These are phyloP conservation scores for Drosophila littoralis DNA, from an alignment of 1,140 invertebrate species.

Conservation along the genomic window DNA sequence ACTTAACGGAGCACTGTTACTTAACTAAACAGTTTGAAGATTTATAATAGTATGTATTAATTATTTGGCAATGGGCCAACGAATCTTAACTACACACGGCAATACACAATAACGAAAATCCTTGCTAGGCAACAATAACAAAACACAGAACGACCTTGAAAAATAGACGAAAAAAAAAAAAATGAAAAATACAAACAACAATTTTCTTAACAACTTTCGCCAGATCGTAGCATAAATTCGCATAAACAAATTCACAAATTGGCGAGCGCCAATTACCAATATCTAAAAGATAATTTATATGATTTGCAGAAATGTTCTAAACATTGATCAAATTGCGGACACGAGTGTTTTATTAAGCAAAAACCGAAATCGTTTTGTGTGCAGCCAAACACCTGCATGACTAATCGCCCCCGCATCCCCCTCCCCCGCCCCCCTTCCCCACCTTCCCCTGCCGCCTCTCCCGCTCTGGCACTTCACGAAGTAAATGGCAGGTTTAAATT, in stretches of 20 bases:
- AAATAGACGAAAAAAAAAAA: constrained; percentile 40
- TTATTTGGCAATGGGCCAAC: constrained; percentile 61
- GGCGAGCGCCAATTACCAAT: constrained; percentile 57
- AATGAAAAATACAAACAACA: not conserved
- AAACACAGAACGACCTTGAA: constrained; percentile 64
- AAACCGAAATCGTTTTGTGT: constrained; percentile 25
- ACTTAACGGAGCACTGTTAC: constrained; percentile 38
- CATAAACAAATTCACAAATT: constrained; percentile 76
- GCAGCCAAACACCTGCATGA: constrained; percentile 72
- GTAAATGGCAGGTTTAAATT: constrained; percentile 66
- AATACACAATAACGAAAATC: constrained; percentile 51
- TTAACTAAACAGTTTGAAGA: constrained; percentile 45
- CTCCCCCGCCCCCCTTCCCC: constrained; percentile 1
- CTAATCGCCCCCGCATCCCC: constrained; percentile 41
- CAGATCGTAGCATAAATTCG: constrained; percentile 63
- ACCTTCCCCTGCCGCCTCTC: not conserved
- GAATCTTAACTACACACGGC: constrained; percentile 61
- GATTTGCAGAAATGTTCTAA: constrained; percentile 51
- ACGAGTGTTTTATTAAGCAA: constrained; percentile 4
- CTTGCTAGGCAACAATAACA: constrained; percentile 51
- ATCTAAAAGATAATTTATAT: constrained; percentile 64
- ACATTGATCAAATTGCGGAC: constrained; percentile 44
- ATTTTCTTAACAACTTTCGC: constrained; percentile 55
- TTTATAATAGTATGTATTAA: constrained; percentile 67
- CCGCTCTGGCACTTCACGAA: constrained; percentile 36